Evolutionary conservation across 2,888 invertebrate genomes (phyloP), one percentile per base, ranked within the genome.

Genomic region (Drepanosiphum platanoidis): DNA sequence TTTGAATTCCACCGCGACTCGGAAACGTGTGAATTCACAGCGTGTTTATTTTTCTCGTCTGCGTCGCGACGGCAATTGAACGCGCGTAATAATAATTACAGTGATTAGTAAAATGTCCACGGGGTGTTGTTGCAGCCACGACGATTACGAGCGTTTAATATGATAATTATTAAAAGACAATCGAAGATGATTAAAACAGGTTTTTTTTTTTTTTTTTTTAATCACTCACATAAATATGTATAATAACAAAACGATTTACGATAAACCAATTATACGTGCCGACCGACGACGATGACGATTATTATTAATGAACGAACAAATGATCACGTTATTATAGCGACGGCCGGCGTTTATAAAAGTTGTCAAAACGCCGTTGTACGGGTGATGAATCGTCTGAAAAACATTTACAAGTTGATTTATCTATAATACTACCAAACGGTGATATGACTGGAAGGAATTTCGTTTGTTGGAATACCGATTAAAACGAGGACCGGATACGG

Each of bases 241-340:
- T 22, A 27, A 27, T 61, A 61, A 27, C 5, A 61, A 34, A 64
- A 61, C 32, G 30, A 64, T 66, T 39, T 22, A 66, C 7, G 42
- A 13, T 32, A 30, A 78, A 42, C 64, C 39, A 66, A 79, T 79
- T 46, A 52, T 52, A 66, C n/a, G 15, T 32, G 32, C 32, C 42
- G 32, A 77, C 27, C 66, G 15, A 79, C 22, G 66, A 46, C 52
- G 52, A 52, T 52, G 3, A 5, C 8, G 8, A n/a, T n/a, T 18
- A 4, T 79, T 79, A 79, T 79, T 79, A 79, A 66, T 78, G 66
- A 42, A 66, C 15, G 66, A n/a, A 42, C 78, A 64, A 78, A 79
- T 66, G 42, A 79, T 42, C 15, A 34, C n/a, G n/a, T 68, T 68
- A 79, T 68, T 9, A 52, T 36, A 77, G n/a, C n/a, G n/a, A n/a